Evolutionary conservation across 2,113 vertebrate genomes (phyloP).

Genomic region (Eira barbara): DNA sequence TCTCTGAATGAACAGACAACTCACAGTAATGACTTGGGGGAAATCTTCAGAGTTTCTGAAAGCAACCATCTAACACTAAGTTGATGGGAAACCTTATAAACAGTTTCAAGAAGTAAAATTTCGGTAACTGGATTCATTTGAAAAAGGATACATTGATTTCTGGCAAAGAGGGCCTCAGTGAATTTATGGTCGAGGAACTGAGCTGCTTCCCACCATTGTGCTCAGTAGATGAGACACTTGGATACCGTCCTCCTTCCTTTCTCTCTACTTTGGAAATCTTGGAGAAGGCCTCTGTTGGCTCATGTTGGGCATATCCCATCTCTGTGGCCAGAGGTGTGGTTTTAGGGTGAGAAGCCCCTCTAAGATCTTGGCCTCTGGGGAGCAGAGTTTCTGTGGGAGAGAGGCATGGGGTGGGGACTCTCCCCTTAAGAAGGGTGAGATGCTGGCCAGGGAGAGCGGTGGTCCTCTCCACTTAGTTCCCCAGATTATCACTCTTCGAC

Average conservation of each 20-base stretch:
- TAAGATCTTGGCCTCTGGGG: too few species aligned
- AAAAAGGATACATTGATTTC: not conserved
- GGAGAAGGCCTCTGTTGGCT: not conserved
- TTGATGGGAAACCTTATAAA: not conserved
- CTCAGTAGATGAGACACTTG: not conserved
- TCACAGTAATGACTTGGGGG: not conserved
- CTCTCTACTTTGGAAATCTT: not conserved
- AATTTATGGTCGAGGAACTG: not conserved
- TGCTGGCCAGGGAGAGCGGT: not conserved
- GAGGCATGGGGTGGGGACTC: rapidly evolving
- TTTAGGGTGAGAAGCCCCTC: not conserved
- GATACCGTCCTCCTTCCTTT: not conserved
- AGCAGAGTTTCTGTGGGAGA: not conserved
- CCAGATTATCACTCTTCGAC: not conserved
- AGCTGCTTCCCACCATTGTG: not conserved
- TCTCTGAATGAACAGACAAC: not conserved
- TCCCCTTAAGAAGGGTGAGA: not conserved
- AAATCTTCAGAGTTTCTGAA: not conserved
- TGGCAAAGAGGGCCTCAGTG: not conserved
- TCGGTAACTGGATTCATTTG: not conserved
- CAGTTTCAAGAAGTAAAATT: not conserved
- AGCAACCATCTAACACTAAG: too few species aligned
- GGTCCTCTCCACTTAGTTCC: not conserved
- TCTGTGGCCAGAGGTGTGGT: not conserved
- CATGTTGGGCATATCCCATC: rapidly evolving